Evolutionary conservation across 2,888 invertebrate species (phyloP), one percentile per base, ranked within the genome.

Genomic region (Lacanobia oleracea): DNA sequence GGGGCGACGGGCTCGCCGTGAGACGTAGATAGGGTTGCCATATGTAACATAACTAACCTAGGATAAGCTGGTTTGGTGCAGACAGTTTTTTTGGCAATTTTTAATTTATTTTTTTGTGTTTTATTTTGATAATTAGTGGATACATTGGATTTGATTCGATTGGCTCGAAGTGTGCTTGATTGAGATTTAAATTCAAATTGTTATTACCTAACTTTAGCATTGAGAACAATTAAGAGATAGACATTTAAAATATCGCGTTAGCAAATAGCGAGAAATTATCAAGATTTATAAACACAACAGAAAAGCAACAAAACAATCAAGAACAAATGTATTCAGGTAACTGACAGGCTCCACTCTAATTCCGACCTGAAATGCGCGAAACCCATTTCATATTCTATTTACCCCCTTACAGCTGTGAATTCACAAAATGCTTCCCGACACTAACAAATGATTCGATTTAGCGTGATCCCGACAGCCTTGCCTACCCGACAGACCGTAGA

Each of bases 401-500:
- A 62, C 16, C 72, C 48, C 51, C 21, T 56, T 64, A 45, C 77
- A 77, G 63, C 61, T 72, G 81, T 71, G 86, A 80, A 83, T 77
- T 79, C 66, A 72, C 72, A 69, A 68, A 77, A 77, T 62, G 75
- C 57, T 71, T 65, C 57, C 74, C 67, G 85, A 75, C 80, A 50
- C 64, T 81, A 81, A 79, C 66, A 84, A 80, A 85, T 85, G 83
- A 87, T 87, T 85, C 72, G 67, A 82, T 79, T 82, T 72, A 33
- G 48, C 33, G 37, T 50, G 45, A 72, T 68, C 66, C 27, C 27
- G 79, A 67, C 82, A 79, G 59, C 79, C 79, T 85, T 87, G 51
- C 54, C 23, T 48, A 67, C 57, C 27, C 81, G 83, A 82, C 89
- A 86, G 87, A 89, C 89, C 88, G 88, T 91, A 89, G 90, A 92